Conservation (phyloP, 2,888 invertebrate genomes). For the Petrolisthes manimaculis region DNA sequence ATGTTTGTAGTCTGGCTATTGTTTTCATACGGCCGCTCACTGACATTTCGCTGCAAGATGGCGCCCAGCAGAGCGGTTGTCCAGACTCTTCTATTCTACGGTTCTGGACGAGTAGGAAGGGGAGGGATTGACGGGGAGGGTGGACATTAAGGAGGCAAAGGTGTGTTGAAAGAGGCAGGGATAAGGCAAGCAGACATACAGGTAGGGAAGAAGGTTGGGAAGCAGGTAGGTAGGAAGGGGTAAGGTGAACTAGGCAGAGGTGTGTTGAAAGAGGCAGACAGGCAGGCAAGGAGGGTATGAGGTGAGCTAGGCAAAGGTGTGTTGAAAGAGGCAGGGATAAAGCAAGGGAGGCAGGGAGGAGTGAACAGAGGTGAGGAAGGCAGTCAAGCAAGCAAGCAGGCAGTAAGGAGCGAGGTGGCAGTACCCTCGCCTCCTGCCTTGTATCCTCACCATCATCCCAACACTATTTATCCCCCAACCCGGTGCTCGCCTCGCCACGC, state of each 20-base stretch:
- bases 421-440: constrained; percentile 22
- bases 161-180: background rate
- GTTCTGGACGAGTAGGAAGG: background rate
- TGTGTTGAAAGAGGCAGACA: background rate
- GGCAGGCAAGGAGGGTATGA: background rate
- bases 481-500: constrained; percentile 22
- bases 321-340: background rate
- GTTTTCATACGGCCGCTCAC: too few relatives aligned
- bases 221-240: background rate
- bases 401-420: constrained; percentile 29
- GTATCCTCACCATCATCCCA: constrained; percentile 11
- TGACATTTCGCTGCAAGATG: too few relatives aligned
- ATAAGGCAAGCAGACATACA: background rate
- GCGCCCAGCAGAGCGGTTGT: too few relatives aligned
- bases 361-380: background rate
- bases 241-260: background rate
- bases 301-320: background rate
- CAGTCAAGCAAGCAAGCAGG: too few relatives aligned
- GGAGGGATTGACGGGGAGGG: background rate
- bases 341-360: constrained; percentile 1
- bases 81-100: too few relatives aligned
- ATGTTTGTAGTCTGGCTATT: too few relatives aligned
- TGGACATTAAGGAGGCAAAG: background rate
- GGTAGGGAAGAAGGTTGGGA: background rate
- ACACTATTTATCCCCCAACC: constrained; percentile 30